Percentiles rank a stretch among this genome's conserved stretches.
Evolutionary conservation across 2,888 invertebrate genomes (phyloP).

Genomic region (Sarcophaga carnaria): DNA sequence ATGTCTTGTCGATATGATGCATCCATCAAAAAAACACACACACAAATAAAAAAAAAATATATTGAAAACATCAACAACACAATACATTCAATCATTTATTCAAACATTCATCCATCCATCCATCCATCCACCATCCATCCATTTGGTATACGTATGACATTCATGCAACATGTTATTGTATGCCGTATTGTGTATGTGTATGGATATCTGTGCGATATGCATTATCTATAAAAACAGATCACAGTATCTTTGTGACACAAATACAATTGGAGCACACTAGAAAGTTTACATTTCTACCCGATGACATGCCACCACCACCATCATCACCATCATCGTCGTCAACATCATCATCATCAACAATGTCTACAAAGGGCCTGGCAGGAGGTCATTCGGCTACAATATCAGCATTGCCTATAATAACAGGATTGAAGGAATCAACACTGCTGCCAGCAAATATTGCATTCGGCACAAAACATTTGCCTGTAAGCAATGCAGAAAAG

Average conservation of each 20-base stretch:
- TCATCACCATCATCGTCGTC: conserved; percentile 37
- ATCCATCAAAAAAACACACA: conserved; percentile 41
- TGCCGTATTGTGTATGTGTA: background rate
- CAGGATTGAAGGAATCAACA: conserved; percentile 56
- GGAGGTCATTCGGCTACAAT: conserved; percentile 30
- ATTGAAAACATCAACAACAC: conserved; percentile 48
- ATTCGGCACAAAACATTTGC: conserved; percentile 70
- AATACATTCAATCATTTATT: conserved; percentile 12
- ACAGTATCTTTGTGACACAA: conserved; percentile 78
- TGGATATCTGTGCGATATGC: conserved; percentile 37
- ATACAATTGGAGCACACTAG: conserved; percentile 80
- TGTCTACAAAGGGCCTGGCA: conserved; percentile 11
- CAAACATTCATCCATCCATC: conserved; percentile 12
- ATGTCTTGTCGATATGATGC: conserved; percentile 50
- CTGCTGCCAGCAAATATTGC: conserved; percentile 58
- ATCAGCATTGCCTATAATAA: conserved; percentile 46
- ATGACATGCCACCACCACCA: conserved; percentile 64
- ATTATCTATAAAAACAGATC: conserved; percentile 73
- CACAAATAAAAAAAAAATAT: conserved; percentile 14
- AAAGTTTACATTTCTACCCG: conserved; percentile 76
- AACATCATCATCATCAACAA: background rate
- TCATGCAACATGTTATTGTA: conserved; percentile 46
- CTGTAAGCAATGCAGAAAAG: conserved; percentile 74
- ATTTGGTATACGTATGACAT: conserved; percentile 35
- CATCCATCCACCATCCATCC: conserved; percentile 25